Percentiles rank a stretch among this genome's conserved stretches.
These are phyloP conservation scores for Crossaster papposus DNA, from an alignment of 53 echinoderm and acorn worm genomes.

Conservation along the genomic window DNA sequence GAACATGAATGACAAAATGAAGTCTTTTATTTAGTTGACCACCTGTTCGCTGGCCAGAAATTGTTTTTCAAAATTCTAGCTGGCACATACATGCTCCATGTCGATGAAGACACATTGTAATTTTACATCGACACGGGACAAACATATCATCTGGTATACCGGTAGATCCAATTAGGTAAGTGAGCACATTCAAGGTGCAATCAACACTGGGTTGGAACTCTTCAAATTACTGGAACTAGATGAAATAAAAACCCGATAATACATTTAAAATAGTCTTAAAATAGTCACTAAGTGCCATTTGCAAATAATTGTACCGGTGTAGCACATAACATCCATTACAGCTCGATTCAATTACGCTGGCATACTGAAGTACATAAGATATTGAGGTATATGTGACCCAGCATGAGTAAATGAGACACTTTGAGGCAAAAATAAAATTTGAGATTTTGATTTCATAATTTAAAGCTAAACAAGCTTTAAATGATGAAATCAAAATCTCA, in stretches of 20 bases:
- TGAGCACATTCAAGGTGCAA: background rate
- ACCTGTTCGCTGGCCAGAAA: too few species aligned
- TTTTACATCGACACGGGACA: background rate
- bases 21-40: too few species aligned
- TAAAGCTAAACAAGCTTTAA: too few species aligned
- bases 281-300: background rate
- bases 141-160: background rate
- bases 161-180: background rate
- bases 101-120: background rate
- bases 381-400: background rate
- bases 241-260: background rate
- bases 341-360: background rate
- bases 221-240: background rate
- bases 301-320: background rate
- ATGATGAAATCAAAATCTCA: too few species aligned
- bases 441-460: too few species aligned
- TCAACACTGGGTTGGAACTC: background rate
- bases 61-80: too few species aligned
- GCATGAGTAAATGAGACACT: too few species aligned
- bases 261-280: background rate
- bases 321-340: background rate
- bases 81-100: too few species aligned
- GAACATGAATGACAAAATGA: too few species aligned
- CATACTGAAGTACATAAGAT: background rate
- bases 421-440: too few species aligned